phyloP scores from a whole-genome alignment of 1,140 invertebrate genomes.

The Bursaphelenchus mucronatus region DNA sequence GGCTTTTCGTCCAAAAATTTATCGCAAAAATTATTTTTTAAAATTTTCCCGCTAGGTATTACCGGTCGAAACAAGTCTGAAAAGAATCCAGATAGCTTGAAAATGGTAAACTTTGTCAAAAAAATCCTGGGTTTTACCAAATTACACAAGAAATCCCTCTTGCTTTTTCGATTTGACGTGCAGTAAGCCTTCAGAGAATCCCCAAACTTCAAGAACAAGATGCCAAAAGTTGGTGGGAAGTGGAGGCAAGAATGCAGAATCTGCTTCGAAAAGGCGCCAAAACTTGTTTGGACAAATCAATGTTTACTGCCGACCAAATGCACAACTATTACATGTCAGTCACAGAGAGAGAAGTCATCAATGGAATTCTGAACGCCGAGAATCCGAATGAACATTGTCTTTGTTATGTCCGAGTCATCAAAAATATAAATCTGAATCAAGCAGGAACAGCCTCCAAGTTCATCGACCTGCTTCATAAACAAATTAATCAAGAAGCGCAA shows the following conservation, averaged over 20 bases:
- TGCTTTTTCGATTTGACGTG: too few species aligned
- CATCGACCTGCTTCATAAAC: slow-evolving; percentile 74
- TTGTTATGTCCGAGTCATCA: slow-evolving; percentile 90
- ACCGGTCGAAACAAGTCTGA: too few species aligned
- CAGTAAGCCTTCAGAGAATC: slow-evolving; percentile 69
- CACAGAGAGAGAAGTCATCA: slow-evolving; percentile 92
- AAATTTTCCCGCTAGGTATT: too few species aligned
- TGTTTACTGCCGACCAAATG: slow-evolving; percentile 84
- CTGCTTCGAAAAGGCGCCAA: slow-evolving; percentile 82
- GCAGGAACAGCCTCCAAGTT: slow-evolving; percentile 86
- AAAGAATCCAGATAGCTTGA: too few species aligned
- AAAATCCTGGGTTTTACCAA: too few species aligned
- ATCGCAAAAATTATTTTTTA: too few species aligned
- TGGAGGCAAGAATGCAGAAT: slow-evolving; percentile 87
- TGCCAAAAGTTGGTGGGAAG: slow-evolving; percentile 91
- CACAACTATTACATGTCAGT: slow-evolving; percentile 99
- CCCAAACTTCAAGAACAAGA: slow-evolving; percentile 91
- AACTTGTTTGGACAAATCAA: slow-evolving; percentile 75
- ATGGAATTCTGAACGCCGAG: slow-evolving; percentile 82
- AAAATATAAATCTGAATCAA: slow-evolving; percentile 93
- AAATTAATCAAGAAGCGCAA: slow-evolving; percentile 83
- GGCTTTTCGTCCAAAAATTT: too few species aligned
- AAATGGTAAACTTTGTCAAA: too few species aligned
- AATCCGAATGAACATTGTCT: slow-evolving; percentile 92
- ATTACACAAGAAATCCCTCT: too few species aligned